Evolutionary conservation across 2,888 invertebrate species (phyloP).

Genomic region (Tetropium fuscum): DNA sequence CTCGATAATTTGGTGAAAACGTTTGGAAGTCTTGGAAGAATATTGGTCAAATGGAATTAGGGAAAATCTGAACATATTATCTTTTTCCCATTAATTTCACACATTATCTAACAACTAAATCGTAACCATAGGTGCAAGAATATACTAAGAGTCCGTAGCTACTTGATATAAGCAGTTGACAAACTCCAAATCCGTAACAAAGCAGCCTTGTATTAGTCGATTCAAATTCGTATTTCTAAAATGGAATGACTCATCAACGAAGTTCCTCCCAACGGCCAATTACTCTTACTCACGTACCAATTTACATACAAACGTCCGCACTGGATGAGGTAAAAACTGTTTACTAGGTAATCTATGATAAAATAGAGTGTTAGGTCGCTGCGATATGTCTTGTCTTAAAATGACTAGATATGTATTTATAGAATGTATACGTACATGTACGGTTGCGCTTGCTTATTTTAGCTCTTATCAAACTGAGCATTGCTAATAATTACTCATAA

Average conservation of each 20-base stretch:
- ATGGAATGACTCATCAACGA: conserved; percentile 17
- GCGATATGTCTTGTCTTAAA: neutral
- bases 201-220: neutral
- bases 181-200: neutral
- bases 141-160: too few species aligned
- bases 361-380: neutral
- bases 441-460: too few species aligned
- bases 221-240: conserved; percentile 1
- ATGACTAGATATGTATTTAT: neutral
- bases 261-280: conserved; percentile 16
- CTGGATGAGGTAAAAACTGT: neutral
- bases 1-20: too few species aligned
- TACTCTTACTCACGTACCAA: conserved; percentile 18
- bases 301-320: conserved; percentile 21
- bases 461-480: neutral
- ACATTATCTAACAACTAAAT: too few species aligned
- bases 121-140: too few species aligned
- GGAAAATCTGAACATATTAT: too few species aligned
- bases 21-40: too few species aligned
- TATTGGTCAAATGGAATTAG: too few species aligned
- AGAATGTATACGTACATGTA: neutral
- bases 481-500: neutral
- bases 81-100: too few species aligned
- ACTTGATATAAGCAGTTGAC: too few species aligned
- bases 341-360: conserved; percentile 1